Percentiles rank a stretch among this genome's conserved stretches.
phyloP scores from a whole-genome alignment of 2,888 invertebrate genomes.

The Drosophila lacicola region DNA sequence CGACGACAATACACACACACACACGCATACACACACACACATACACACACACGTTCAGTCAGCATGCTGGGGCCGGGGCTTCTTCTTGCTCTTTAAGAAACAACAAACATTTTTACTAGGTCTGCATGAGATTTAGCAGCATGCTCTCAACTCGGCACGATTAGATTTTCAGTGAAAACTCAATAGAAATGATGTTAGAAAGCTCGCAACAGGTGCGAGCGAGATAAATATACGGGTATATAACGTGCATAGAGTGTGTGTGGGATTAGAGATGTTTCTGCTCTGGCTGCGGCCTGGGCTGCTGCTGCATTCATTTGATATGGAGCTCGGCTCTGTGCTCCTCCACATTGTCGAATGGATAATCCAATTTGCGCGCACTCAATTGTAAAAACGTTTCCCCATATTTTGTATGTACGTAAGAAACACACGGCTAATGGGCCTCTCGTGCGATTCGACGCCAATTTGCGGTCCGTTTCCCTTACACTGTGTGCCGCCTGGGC shows the following conservation, averaged over 20 bases:
- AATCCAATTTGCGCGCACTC: slow-evolving; percentile 67
- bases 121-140: slow-evolving; percentile 82
- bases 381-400: slow-evolving; percentile 33
- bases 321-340: slow-evolving; percentile 37
- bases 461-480: slow-evolving; percentile 28
- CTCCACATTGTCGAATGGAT: slow-evolving; percentile 63
- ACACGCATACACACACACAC: slow-evolving; percentile 4
- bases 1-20: slow-evolving; percentile 19
- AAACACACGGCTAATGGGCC: slow-evolving; percentile 17
- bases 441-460: slow-evolving; percentile 8
- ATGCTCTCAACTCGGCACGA: slow-evolving; percentile 59
- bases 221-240: slow-evolving; percentile 52
- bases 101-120: slow-evolving; percentile 85
- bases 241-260: slow-evolving; percentile 17
- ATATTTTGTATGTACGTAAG: background rate
- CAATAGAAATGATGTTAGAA: slow-evolving; percentile 83
- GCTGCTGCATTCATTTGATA: slow-evolving; percentile 48
- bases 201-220: slow-evolving; percentile 60
- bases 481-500: slow-evolving; percentile 16
- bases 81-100: slow-evolving; percentile 83
- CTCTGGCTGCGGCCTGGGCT: slow-evolving; percentile 32
- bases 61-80: slow-evolving; percentile 57
- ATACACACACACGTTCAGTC: background rate
- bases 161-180: slow-evolving; percentile 83
- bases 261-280: slow-evolving; percentile 67